Evolutionary conservation across 2,113 vertebrate genomes (phyloP).

Genomic region (Caranx melampygus): DNA sequence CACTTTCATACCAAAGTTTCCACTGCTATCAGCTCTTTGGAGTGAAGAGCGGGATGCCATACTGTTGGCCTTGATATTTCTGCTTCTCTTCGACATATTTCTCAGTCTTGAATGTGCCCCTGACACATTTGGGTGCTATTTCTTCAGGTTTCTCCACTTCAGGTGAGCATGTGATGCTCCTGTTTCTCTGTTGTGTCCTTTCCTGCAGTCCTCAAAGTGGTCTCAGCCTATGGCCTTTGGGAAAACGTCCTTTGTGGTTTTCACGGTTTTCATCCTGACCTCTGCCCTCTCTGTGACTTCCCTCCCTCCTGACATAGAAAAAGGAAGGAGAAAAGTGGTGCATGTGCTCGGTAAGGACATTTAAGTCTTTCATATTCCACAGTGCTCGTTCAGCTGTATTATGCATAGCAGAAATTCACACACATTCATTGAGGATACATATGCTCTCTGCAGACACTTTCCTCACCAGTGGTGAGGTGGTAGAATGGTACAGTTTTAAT

Average conservation of each 20-base stretch:
- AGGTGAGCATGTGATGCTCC: accelerated
- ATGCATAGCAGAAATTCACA: neutral
- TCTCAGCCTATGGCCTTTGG: conserved; percentile 26
- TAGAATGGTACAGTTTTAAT: no score
- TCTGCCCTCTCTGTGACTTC: conserved; percentile 65
- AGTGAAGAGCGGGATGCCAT: neutral
- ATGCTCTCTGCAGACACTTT: neutral
- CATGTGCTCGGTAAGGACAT: conserved; percentile 90
- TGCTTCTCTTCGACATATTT: neutral
- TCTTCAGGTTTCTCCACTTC: neutral
- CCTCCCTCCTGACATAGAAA: conserved; percentile 57
- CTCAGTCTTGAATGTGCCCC: neutral
- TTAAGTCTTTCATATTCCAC: neutral
- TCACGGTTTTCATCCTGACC: conserved; percentile 57
- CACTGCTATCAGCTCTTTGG: neutral
- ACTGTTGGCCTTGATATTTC: neutral
- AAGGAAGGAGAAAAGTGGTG: conserved; percentile 90
- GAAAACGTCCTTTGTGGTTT: conserved; percentile 43
- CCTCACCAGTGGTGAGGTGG: no score
- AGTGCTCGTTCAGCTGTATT: neutral
- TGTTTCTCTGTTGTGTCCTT: conserved; percentile 27
- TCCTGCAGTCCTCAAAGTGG: conserved; percentile 54
- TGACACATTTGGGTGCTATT: neutral
- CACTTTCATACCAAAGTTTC: neutral
- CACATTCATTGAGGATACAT: neutral